A percentile compares a stretch with the other conserved stretches of the same genome.
phyloP scores from a whole-genome alignment of 2,797 vertebrate genomes.

The Pithecia hirsuta region DNA sequence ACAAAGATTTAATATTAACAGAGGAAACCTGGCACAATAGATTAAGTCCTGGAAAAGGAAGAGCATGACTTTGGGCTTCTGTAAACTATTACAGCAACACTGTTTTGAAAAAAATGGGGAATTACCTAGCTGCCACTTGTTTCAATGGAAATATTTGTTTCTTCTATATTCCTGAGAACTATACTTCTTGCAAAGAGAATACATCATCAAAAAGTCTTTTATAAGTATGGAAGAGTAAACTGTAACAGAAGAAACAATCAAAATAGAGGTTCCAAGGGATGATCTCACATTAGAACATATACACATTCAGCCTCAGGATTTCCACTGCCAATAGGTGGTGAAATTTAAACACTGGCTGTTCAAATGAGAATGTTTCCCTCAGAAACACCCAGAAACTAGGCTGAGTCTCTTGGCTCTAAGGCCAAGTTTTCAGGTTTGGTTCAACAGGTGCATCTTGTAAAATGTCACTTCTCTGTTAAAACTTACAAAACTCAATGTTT shows the following conservation, averaged over 20 bases:
- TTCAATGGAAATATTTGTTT: conserved; percentile 8
- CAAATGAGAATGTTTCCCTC: background rate
- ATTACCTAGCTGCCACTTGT: background rate
- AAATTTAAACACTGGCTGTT: background rate
- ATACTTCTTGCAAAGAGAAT: background rate
- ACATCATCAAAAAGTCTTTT: background rate
- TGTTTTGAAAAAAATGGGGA: background rate
- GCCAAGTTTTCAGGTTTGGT: background rate
- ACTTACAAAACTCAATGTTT: background rate
- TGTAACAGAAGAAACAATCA: background rate
- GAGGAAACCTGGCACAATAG: background rate
- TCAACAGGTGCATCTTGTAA: background rate
- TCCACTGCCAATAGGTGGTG: background rate
- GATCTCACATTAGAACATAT: background rate
- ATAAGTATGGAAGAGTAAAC: background rate
- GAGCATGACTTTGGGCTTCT: background rate
- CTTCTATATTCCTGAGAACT: background rate
- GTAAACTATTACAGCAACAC: background rate
- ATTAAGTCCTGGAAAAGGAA: background rate
- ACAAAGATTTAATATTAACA: background rate
- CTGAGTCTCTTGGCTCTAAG: background rate
- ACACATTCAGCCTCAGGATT: background rate
- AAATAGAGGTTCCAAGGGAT: background rate
- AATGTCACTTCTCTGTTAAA: background rate
- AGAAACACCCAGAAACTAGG: background rate